Percentiles rank a stretch among this genome's conserved stretches.
These are phyloP conservation scores for Coendou prehensilis DNA, from an alignment of 2,797 vertebrate species.

Conservation along the genomic window DNA sequence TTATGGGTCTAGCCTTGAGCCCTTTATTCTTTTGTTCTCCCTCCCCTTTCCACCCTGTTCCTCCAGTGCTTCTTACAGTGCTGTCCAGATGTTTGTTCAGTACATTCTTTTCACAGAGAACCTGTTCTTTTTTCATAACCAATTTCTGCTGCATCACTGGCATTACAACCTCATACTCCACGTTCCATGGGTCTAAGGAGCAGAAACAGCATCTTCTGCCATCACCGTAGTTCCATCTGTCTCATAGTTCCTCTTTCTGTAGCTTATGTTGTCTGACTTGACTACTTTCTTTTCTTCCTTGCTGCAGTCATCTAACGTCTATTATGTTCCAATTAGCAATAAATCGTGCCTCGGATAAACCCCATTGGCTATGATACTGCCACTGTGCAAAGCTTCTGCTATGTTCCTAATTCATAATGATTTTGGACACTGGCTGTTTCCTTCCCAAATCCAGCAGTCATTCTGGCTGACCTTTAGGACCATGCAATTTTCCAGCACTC, in stretches of 20 bases:
- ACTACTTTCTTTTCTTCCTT: slow-evolving; percentile 13
- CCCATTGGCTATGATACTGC: no score
- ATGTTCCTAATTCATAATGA: not conserved
- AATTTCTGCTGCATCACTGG: not conserved
- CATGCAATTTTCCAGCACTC: not conserved
- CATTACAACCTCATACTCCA: not conserved
- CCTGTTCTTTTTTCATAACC: slow-evolving; percentile 32
- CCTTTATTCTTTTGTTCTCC: not conserved
- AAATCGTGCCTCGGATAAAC: no score
- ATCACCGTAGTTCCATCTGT: not conserved
- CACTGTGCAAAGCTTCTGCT: not conserved
- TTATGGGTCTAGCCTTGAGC: slow-evolving; percentile 2
- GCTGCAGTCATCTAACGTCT: not conserved
- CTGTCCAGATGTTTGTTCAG: not conserved
- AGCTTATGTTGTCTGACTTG: not conserved
- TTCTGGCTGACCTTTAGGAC: not conserved
- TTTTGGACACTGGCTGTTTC: slow-evolving; percentile 26
- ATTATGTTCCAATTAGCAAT: not conserved
- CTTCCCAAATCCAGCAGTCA: slow-evolving; percentile 13
- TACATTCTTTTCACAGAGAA: slow-evolving; percentile 15
- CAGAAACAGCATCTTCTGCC: not conserved
- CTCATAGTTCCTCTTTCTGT: slow-evolving; percentile 19
- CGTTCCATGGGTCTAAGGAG: not conserved
- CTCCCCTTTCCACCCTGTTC: not conserved
- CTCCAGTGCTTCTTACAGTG: slow-evolving; percentile 22